These are phyloP conservation scores for Nanorana parkeri DNA, from an alignment of 2,113 vertebrate species.

Conservation along the genomic window DNA sequence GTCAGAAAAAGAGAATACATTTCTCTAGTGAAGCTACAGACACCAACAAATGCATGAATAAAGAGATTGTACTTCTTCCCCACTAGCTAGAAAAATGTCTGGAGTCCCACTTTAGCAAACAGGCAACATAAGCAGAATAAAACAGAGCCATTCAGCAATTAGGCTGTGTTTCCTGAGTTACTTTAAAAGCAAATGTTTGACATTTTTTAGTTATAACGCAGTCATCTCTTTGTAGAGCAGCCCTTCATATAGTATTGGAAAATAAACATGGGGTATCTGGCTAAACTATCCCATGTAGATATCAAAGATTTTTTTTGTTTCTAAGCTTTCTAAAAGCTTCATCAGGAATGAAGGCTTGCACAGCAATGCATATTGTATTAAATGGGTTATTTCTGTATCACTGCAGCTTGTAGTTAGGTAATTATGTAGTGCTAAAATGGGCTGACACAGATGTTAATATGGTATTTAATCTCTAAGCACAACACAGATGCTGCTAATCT, in stretches of 20 bases:
- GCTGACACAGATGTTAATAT: slow-evolving; percentile 52
- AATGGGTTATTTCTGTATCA: slow-evolving; percentile 39
- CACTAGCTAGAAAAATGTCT: too few relatives aligned
- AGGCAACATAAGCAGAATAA: not conserved
- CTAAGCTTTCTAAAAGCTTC: not conserved
- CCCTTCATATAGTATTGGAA: not conserved
- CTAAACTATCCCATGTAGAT: not conserved
- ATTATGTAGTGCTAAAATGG: slow-evolving; percentile 51
- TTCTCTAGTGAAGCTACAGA: too few relatives aligned
- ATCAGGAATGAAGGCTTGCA: slow-evolving; percentile 1
- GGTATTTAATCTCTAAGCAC: slow-evolving; percentile 39
- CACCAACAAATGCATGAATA: too few relatives aligned
- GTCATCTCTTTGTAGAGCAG: too few relatives aligned
- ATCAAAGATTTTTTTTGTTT: not conserved
- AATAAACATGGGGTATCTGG: not conserved
- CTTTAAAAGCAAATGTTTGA: too few relatives aligned
- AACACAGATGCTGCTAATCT: slow-evolving; percentile 50
- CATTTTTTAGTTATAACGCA: too few relatives aligned
- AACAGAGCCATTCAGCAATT: too few relatives aligned
- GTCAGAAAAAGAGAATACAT: too few relatives aligned
- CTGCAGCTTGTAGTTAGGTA: slow-evolving; percentile 50
- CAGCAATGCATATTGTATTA: slow-evolving; percentile 6
- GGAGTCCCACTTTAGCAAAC: too few relatives aligned
- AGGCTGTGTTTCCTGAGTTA: too few relatives aligned
- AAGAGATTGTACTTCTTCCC: too few relatives aligned